Evolutionary conservation across 2,113 vertebrate genomes (phyloP).

Genomic region (Patagioenas fasciata): DNA sequence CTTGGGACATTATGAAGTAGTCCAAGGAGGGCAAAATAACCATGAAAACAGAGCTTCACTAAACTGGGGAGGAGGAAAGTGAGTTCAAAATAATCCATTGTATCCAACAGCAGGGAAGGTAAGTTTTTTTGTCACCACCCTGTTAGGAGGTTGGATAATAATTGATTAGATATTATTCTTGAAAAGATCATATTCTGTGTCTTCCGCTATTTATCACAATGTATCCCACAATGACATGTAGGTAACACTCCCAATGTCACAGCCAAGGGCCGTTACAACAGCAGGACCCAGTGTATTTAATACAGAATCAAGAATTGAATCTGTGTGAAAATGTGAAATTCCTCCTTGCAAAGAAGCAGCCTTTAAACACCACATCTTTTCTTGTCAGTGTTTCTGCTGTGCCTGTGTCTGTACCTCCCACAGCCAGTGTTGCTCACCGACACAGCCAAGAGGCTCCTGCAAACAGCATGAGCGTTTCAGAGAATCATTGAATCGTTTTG

Average conservation of each 20-base stretch:
- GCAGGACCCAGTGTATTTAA: accelerated
- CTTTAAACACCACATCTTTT: background rate
- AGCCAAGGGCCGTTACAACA: background rate
- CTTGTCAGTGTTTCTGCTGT: background rate
- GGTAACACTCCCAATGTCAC: accelerated
- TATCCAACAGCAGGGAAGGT: background rate
- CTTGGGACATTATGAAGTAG: background rate
- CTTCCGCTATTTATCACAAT: background rate
- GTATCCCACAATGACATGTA: accelerated
- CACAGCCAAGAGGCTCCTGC: background rate
- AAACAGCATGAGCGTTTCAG: accelerated
- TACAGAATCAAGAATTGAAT: background rate
- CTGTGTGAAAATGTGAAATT: background rate
- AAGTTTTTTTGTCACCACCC: background rate
- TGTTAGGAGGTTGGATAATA: background rate
- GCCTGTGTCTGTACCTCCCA: too few relatives aligned
- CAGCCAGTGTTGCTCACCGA: background rate
- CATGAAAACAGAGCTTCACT: background rate
- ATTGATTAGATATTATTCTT: background rate
- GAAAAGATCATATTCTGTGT: background rate
- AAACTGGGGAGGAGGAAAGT: background rate
- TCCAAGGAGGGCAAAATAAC: background rate
- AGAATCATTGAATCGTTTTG: too few relatives aligned
- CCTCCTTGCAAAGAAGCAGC: background rate
- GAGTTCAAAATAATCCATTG: background rate